A percentile compares a stretch with the other conserved stretches of the same genome.
Evolutionary conservation across 2,113 vertebrate species (phyloP).

Genomic region (Corythaixoides concolor): DNA sequence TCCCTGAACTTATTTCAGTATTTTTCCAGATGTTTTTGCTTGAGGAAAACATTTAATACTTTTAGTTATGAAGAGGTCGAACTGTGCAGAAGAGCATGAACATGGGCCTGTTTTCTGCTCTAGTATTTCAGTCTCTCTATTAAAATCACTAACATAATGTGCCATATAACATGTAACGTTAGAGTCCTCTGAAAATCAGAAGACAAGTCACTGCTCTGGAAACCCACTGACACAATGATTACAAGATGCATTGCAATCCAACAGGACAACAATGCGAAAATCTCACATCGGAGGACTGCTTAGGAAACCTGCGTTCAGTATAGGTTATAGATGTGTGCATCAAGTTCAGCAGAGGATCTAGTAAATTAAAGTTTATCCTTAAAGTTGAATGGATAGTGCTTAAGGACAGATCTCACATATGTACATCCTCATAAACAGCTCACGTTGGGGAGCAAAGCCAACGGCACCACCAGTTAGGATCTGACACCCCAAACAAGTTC

Average conservation of each 20-base stretch:
- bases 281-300: neutral
- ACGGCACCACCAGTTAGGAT: neutral
- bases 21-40: neutral
- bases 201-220: neutral
- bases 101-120: neutral
- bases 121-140: neutral
- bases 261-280: neutral
- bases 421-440: neutral
- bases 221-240: neutral
- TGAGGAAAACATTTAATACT: neutral
- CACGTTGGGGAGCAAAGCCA: neutral
- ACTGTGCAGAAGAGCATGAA: neutral
- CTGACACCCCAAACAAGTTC: neutral
- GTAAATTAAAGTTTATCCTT: neutral
- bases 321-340: accelerated
- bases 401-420: neutral
- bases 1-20: neutral
- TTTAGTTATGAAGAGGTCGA: neutral
- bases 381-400: neutral
- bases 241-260: neutral
- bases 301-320: neutral
- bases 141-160: neutral
- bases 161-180: neutral
- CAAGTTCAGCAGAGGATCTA: accelerated
- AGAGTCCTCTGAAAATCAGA: neutral